Percentiles rank a stretch among this genome's conserved stretches.
Conservation (phyloP, 2,113 vertebrate genomes). For the Arizona elegans region DNA sequence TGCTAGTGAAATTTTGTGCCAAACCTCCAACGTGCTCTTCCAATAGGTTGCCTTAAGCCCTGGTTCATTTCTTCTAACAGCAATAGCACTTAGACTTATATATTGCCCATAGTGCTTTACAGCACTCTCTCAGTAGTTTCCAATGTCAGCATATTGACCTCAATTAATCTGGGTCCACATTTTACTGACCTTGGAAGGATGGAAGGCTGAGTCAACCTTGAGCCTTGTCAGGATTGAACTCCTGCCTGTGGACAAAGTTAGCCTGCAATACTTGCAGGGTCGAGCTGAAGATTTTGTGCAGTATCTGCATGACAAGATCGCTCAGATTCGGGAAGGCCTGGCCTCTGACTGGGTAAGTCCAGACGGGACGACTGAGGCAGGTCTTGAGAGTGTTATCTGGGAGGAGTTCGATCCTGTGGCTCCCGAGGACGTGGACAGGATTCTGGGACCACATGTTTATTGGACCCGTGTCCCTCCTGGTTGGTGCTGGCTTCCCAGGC, state of each 20-base stretch:
- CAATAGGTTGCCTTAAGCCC: background rate
- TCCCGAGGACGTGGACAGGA: too few relatives aligned
- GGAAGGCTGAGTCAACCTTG: background rate
- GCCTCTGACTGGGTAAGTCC: too few relatives aligned
- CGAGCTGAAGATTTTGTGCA: too few relatives aligned
- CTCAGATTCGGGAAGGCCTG: too few relatives aligned
- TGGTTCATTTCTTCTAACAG: background rate
- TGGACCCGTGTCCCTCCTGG: too few relatives aligned
- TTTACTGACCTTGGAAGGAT: background rate
- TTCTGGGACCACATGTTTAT: too few relatives aligned
- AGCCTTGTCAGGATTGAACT: background rate
- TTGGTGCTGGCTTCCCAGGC: too few relatives aligned
- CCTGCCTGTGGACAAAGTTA: background rate
- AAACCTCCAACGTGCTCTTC: background rate
- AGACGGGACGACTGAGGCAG: too few relatives aligned
- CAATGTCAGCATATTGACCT: background rate
- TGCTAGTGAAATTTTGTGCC: background rate
- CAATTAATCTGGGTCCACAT: background rate
- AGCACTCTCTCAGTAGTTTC: background rate
- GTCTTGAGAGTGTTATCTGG: too few relatives aligned
- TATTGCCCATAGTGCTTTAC: background rate
- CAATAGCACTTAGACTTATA: background rate
- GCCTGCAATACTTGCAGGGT: background rate
- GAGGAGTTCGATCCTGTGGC: too few relatives aligned
- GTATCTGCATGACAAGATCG: too few relatives aligned